Evolutionary conservation across 2,888 invertebrate genomes (phyloP), one percentile per base, ranked within the genome.

Genomic region (Andrena fulva): DNA sequence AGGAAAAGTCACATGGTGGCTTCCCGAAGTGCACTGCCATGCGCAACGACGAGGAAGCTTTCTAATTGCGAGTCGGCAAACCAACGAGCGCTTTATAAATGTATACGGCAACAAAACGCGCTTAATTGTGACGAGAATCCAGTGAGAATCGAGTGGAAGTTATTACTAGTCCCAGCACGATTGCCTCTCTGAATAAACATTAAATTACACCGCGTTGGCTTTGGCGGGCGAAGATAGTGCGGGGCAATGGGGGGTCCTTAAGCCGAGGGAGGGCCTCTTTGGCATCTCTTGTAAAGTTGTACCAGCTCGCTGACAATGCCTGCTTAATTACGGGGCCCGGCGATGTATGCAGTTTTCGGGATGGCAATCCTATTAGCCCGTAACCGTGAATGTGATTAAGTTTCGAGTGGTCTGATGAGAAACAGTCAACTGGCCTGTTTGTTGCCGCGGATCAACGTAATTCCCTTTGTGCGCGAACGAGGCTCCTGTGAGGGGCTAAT

Each of bases 281-380:
- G 27, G 31, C 48, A 59, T 54, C 20, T 70, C 50, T 31, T 10
- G 66, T 59, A 70, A 70, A 42, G 42, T 42, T 42, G 4, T 1
- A 42, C 1, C 77, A 70, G 70, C 52, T 66, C 35, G 70, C 42
- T 52, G 60, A 80, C 70, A 80, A 80, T 70, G 60, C 59, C 27
- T 1, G 31, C 42, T 54, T 70, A 71, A 77, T 80, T 77, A 78
- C 66, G 42, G 10, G 33, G 6, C 52, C 33, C 52, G 4, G 42
- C 60, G 56, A 80, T 80, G 64, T 66, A 60, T 64, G 77, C 24
- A 80, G 64, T 78, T 80, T 77, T 78, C 66, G 60, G 60, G 24
- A 67, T 42, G 16, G 50, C 50, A 70, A 78, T 78, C 52, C 70
- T 62, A 66, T 78, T 80, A 78, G 20, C 42, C 20, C 27, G 64